Base-by-base conservation (phyloP, 2,113 vertebrate genomes). In the Maylandia zebra region DNA sequence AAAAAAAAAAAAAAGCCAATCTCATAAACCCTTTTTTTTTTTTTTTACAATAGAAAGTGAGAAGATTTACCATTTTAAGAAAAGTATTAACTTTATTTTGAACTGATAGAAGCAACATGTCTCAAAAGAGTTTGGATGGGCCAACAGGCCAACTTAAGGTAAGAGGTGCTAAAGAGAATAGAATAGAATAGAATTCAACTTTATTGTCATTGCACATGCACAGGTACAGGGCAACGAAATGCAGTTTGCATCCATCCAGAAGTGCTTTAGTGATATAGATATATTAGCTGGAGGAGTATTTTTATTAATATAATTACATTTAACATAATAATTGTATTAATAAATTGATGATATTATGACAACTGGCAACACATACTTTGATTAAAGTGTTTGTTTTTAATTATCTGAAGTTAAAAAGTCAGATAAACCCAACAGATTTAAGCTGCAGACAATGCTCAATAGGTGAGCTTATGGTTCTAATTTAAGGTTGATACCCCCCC, bases 371-470 rank as follows among this genome's bases (percentile, higher is more conserved):
- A 41, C 32, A 64, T 19, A 36, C 6, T 64, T 2, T 64, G 59
- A 64, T 36, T 1, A 2, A 36, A 66, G 17, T 66, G 17, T 7
- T 36, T 36, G 6, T 34, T 32, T 19, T 64, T 36, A 2, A 64
- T 64, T 0, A 66, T 36, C 0, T 36, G 0, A 36, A 66, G 10
- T 36, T 66, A 8, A 66, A 64, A 64, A 11, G 0, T 64, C 17
- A 64, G 59, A 36, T 64, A 36, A 64, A n/a, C 32, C 32, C 1
- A 64, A 64, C 10, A 36, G 32, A 12, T 64, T 64, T 36, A 36
- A 64, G 59, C 32, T 1, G 59, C 32, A 64, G 10, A 36, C 6
- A 7, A n/a, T 64, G 59, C 59, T 1, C 17, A 64, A 36, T 11
- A 64, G 17, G 17, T 64, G 17, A 64, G 32, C 16, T 64, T 2